Evolutionary conservation across 1,140 invertebrate species (phyloP).

Genomic region (Arion vulgaris): DNA sequence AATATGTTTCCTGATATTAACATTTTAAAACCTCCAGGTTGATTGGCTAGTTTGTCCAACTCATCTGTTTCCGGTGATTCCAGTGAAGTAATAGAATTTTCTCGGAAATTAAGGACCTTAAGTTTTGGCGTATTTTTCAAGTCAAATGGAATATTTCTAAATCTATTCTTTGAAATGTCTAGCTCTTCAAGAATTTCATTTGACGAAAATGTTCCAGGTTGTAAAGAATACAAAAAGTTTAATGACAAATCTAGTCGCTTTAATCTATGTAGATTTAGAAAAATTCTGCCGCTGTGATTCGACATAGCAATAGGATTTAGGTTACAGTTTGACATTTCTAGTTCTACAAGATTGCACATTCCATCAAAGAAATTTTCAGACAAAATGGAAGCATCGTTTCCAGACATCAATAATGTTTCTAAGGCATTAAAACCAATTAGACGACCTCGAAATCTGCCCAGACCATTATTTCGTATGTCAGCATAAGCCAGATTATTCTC

Average conservation of each 20-base stretch:
- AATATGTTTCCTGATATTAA: constrained; percentile 6
- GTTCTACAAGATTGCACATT: not conserved
- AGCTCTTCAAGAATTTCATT: not conserved
- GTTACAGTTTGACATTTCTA: not conserved
- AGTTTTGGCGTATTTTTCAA: constrained; percentile 15
- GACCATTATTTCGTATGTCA: not conserved
- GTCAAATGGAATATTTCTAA: constrained; percentile 22
- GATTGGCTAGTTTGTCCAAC: not conserved
- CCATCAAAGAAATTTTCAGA: constrained; percentile 2
- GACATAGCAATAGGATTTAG: not conserved
- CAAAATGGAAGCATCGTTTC: not conserved
- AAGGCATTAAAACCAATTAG: not conserved
- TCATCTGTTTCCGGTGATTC: not conserved
- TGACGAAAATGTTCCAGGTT: not conserved
- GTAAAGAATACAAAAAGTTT: not conserved
- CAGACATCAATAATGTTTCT: not conserved
- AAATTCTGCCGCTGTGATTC: not conserved
- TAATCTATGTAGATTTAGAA: not conserved
- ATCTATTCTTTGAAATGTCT: not conserved
- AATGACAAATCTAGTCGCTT: constrained; percentile 14
- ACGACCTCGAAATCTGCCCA: not conserved
- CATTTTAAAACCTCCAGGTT: not conserved
- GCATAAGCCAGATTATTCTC: not conserved
- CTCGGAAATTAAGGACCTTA: not conserved
- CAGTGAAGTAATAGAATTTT: constrained; percentile 2